A percentile compares a stretch with the other conserved stretches of the same genome.
These are phyloP conservation scores for Metalampra italica DNA, from an alignment of 2,888 invertebrate species.

Conservation along the genomic window DNA sequence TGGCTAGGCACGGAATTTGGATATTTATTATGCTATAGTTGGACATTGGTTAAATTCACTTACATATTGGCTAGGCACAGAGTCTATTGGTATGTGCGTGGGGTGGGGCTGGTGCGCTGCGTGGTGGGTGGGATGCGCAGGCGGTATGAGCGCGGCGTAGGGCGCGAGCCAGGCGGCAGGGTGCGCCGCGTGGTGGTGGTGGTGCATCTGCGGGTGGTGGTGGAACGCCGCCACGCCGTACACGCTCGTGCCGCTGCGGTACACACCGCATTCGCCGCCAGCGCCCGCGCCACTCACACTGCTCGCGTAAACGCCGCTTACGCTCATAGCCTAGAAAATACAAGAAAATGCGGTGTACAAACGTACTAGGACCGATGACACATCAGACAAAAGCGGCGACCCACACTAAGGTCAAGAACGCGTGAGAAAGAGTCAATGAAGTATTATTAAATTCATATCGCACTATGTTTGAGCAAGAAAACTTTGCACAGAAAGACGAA, in stretches of 20 bases:
- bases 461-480: too few relatives aligned
- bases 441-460: too few relatives aligned
- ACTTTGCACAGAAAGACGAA: too few relatives aligned
- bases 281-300: slow-evolving; percentile 53
- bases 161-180: slow-evolving; percentile 68
- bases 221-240: slow-evolving; percentile 70
- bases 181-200: slow-evolving; percentile 64
- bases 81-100: slow-evolving; percentile 66
- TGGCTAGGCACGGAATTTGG: neutral
- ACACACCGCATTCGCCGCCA: slow-evolving; percentile 63
- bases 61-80: slow-evolving; percentile 74
- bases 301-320: slow-evolving; percentile 64
- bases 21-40: neutral
- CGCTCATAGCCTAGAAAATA: slow-evolving; percentile 54
- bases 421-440: too few relatives aligned
- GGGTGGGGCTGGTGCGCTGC: slow-evolving; percentile 63
- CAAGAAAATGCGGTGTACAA: neutral
- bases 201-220: slow-evolving; percentile 66
- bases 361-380: neutral
- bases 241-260: slow-evolving; percentile 63
- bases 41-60: slow-evolving; percentile 23
- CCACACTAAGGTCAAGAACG: too few relatives aligned
- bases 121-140: slow-evolving; percentile 54
- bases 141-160: slow-evolving; percentile 67
- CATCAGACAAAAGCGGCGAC: too few relatives aligned